Base-by-base conservation (phyloP, 1,140 invertebrate species). In the Drosophila subobscura region DNA sequence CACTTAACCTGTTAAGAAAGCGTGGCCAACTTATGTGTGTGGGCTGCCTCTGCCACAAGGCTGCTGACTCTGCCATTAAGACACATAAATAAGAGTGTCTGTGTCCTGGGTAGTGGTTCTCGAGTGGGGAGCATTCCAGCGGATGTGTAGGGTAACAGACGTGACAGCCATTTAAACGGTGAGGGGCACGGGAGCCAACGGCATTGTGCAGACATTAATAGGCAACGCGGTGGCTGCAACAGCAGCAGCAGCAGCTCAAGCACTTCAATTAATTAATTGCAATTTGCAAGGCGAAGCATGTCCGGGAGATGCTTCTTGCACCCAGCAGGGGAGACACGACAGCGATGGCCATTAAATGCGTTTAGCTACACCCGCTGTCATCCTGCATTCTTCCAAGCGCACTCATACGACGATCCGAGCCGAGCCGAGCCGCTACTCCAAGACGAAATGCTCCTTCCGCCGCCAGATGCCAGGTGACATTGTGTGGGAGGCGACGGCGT, bases 201-300 rank as follows among this genome's bases (percentile, higher is more conserved):
- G 44, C 57, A 44, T 73, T 64, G 47, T 51, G 56, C 57, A 60
- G 77, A 45, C 54, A 80, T 81, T 81, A 81, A 81, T 81, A 64
- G 74, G 51, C 58, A 23, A 40, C 45, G 57, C 50, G 50, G 25
- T 45, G 56, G 51, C 44, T 56, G 72, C 52, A 45, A 22, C 56
- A 33, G 12, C 55, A 44, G 40, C 75, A 45, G 60, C 65, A 66
- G 49, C 52, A 61, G 61, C 78, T 76, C 56, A 68, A 67, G 83
- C 79, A 88, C 83, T 88, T 88, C 83, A 89, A 88, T 88, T 88
- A 88, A 88, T 88, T 88, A 88, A 88, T 88, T 83, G 83, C 83
- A 88, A 89, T 88, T 88, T 89, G 84, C 72, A 77, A 76, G 77
- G 63, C 66, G 57, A 66, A 59, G 63, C 78, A 77, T 77, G 80